Evolutionary conservation across 23 tunicate genomes (phyloP), one percentile per base, ranked within the genome.

Genomic region (Diplosoma virens): DNA sequence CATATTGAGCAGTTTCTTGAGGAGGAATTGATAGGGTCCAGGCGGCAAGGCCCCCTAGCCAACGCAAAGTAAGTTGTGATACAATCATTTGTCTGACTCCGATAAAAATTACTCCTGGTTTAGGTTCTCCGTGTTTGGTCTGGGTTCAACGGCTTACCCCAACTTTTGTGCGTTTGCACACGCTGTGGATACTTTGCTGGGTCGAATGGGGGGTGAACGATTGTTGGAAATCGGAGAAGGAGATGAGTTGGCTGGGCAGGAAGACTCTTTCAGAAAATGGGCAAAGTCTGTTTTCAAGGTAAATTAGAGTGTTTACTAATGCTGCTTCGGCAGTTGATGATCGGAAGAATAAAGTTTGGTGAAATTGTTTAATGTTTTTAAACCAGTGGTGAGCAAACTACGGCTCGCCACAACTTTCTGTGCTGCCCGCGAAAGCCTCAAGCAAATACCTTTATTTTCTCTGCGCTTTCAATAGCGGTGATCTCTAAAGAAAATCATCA

Each of bases 121-220:
- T 64, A 90, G 97, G 61, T 90, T 90, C 54, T 64, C 90, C 4
- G 97, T 90, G 23, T 90, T 90, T 66, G 97, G 97, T 32, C 66
- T 90, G 58, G 97, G 97, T 18, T 90, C 97, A 1, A 71, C 84
- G 28, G 97, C 97, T 1, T 90, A 90, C 70, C 97, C 97, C 20
- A 76, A 90, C 69, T 90, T 84, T 45, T 90, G 97, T 47, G 97
- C 97, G 0, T 90, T 90, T 66, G 97, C 90, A 24, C 90, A 90
- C 37, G 97, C 90, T 20, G 55, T 90, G 21, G 97, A 90, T 59
- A 79, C 90, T 2, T 23, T 90, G 79, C 75, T 90, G 23, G 97
- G 97, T 58, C 86, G 79, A 23, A 45, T 90, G 78, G 75, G 67
- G 27, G 97, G 78, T 31, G 90, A 90, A 32, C 59, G 97, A 35